Percentiles rank a stretch among this genome's conserved stretches.
Evolutionary conservation across 35 echinoderm and acorn worm genomes (phyloP).

Genomic region (Heliocidaris erythrogramma): DNA sequence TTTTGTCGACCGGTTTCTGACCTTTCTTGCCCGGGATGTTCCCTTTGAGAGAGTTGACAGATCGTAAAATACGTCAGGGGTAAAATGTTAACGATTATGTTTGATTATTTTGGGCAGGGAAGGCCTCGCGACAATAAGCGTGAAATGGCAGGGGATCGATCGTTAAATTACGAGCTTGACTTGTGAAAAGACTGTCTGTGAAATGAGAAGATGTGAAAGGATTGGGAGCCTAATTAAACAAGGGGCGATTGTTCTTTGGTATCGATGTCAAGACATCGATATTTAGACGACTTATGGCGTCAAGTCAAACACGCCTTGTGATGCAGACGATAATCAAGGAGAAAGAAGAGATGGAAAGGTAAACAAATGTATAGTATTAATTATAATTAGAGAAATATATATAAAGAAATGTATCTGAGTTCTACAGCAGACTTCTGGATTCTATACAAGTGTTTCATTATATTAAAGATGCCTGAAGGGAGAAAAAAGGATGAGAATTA

Average conservation of each 20-base stretch:
- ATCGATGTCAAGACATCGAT: conserved; percentile 24
- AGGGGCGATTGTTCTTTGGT: not conserved
- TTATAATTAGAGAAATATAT: not conserved
- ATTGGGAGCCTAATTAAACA: not conserved
- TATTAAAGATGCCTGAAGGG: not conserved
- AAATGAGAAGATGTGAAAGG: not conserved
- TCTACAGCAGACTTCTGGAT: not conserved
- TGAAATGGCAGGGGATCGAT: conserved; percentile 8
- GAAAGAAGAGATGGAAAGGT: not conserved
- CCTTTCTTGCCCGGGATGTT: not conserved
- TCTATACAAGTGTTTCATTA: not conserved
- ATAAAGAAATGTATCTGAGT: not conserved
- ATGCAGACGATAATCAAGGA: not conserved
- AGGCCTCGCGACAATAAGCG: conserved; percentile 35
- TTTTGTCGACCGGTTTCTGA: not conserved
- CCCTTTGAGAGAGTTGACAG: not conserved
- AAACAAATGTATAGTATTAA: not conserved
- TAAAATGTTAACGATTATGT: conserved; percentile 39
- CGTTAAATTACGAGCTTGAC: conserved; percentile 12
- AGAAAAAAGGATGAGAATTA: too few species aligned
- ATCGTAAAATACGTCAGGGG: conserved; percentile 15
- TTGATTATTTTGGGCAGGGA: conserved; percentile 26
- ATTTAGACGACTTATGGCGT: not conserved
- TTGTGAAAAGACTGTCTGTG: conserved; percentile 35
- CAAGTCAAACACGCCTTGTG: not conserved